A percentile compares a stretch with the other conserved stretches of the same genome.
Evolutionary conservation across 2,888 invertebrate genomes (phyloP).

Genomic region (Amaurobius ferox): DNA sequence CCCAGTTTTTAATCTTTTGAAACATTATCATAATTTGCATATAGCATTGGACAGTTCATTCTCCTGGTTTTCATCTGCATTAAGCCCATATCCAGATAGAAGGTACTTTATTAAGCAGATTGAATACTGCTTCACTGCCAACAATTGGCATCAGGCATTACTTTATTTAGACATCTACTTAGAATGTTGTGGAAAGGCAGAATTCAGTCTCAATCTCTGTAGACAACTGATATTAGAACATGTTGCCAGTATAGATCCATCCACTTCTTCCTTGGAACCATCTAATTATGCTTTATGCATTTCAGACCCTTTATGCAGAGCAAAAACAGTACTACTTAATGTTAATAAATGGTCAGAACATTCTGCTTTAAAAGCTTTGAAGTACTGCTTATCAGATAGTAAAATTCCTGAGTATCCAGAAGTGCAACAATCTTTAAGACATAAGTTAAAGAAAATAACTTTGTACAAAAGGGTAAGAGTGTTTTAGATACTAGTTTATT

Average conservation of each 20-base stretch:
- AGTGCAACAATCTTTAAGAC: constrained; percentile 12
- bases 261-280: constrained; percentile 18
- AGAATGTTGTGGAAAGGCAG: constrained; percentile 15
- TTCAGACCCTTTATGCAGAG: constrained; percentile 31
- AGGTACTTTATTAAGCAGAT: constrained; percentile 34
- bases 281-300: constrained; percentile 53
- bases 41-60: background rate
- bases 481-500: too few species aligned
- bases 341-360: constrained; percentile 50
- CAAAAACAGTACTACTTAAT: constrained; percentile 47
- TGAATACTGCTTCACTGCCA: constrained; percentile 23
- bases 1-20: constrained; percentile 33
- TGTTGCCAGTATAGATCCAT: constrained; percentile 18
- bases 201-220: constrained; percentile 24
- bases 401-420: constrained; percentile 18
- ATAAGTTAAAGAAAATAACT: constrained; percentile 45
- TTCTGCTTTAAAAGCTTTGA: constrained; percentile 45
- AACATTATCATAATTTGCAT: constrained; percentile 31
- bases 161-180: constrained; percentile 47
- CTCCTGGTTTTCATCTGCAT: constrained; percentile 51
- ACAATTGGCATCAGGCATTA: constrained; percentile 49
- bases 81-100: constrained; percentile 39
- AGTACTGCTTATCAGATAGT: constrained; percentile 55
- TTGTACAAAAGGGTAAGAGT: constrained; percentile 57
- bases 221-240: constrained; percentile 49